These are phyloP conservation scores for Microtus pennsylvanicus DNA, from an alignment of 2,113 vertebrate species.

Conservation along the genomic window DNA sequence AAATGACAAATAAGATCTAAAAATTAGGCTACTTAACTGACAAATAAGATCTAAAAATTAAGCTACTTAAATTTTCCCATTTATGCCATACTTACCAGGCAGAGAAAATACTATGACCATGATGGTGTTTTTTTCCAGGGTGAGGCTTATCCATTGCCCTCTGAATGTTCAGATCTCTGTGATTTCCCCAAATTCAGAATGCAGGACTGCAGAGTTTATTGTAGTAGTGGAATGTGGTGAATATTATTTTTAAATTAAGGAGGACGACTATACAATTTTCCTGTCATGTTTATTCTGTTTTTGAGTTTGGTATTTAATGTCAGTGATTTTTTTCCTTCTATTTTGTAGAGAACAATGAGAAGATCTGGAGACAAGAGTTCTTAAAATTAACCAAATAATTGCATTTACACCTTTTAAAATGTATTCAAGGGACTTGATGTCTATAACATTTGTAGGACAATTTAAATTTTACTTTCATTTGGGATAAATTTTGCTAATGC, in stretches of 20 bases:
- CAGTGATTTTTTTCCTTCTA: background rate
- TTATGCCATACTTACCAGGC: background rate
- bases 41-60: background rate
- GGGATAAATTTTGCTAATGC: background rate
- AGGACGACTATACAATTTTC: background rate
- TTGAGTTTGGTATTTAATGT: background rate
- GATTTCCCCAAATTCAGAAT: background rate
- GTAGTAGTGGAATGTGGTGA: background rate
- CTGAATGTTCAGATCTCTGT: background rate
- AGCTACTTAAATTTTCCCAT: background rate
- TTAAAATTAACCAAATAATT: background rate
- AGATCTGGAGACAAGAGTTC: background rate
- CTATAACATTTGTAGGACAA: background rate
- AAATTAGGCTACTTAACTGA: background rate
- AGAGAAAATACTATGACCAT: fast-evolving
- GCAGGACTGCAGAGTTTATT: fast-evolving
- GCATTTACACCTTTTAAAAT: background rate
- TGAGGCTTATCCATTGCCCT: background rate
- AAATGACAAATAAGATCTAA: background rate
- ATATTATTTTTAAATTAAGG: background rate
- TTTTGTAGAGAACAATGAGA: background rate
- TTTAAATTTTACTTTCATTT: background rate
- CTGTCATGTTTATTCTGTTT: background rate
- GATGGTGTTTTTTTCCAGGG: fast-evolving
- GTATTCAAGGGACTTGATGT: background rate